phyloP scores from a whole-genome alignment of 2,888 invertebrate genomes.

The Thera obeliscata region DNA sequence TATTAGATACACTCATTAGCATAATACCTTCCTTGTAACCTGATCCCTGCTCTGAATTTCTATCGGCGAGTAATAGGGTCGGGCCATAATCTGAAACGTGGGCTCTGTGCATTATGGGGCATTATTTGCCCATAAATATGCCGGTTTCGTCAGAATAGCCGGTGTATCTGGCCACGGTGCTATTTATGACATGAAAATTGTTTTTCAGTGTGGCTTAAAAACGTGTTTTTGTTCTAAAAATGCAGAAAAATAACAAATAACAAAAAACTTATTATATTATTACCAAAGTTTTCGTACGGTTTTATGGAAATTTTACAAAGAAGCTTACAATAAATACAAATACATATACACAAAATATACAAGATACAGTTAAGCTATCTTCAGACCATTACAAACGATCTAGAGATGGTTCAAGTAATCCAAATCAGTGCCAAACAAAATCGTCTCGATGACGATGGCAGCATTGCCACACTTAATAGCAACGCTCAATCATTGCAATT shows the following conservation, averaged over 20 bases:
- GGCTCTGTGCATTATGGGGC: constrained; percentile 29
- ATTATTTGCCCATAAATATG: constrained; percentile 34
- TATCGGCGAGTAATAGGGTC: constrained; percentile 28
- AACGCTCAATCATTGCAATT: too few relatives aligned
- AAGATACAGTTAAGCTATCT: too few relatives aligned
- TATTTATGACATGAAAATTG: constrained; percentile 15
- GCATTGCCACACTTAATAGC: too few relatives aligned
- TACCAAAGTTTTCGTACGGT: too few relatives aligned
- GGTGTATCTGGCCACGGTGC: constrained; percentile 18
- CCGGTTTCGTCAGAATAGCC: constrained; percentile 21
- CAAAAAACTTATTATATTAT: too few relatives aligned
- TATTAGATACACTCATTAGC: constrained; percentile 25
- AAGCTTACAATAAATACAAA: too few relatives aligned
- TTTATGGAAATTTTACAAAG: too few relatives aligned
- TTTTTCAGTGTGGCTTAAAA: constrained; percentile 2
- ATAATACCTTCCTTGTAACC: constrained; percentile 29
- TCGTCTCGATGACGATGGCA: too few relatives aligned
- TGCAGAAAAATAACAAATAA: not conserved
- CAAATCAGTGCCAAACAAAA: too few relatives aligned
- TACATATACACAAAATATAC: too few relatives aligned
- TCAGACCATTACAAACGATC: too few relatives aligned
- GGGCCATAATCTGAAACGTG: constrained; percentile 28
- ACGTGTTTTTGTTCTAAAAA: constrained; percentile 2
- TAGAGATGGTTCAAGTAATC: too few relatives aligned
- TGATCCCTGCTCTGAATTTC: constrained; percentile 24